Evolutionary conservation across 1,140 invertebrate genomes (phyloP).

Genomic region (Hyphantria cunea): DNA sequence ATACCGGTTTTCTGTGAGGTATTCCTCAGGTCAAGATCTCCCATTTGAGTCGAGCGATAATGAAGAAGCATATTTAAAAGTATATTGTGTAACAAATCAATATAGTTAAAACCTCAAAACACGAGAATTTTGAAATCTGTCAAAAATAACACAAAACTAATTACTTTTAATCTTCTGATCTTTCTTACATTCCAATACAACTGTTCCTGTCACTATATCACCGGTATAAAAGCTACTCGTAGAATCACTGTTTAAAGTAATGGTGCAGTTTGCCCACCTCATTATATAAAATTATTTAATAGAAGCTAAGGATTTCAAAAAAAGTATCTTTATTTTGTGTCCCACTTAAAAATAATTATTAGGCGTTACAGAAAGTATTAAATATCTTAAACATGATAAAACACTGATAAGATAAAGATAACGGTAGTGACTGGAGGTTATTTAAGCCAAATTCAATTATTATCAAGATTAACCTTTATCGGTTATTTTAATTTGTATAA

Average conservation of each 20-base stretch:
- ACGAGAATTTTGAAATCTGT: no score
- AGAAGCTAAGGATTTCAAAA: neutral
- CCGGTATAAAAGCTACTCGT: slow-evolving; percentile 61
- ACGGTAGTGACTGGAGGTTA: slow-evolving; percentile 21
- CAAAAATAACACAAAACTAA: neutral
- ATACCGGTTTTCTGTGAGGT: no score
- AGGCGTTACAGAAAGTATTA: neutral
- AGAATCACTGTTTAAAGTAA: slow-evolving; percentile 58
- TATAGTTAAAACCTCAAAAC: no score
- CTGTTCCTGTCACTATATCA: slow-evolving; percentile 62
- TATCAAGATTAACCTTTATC: slow-evolving; percentile 1
- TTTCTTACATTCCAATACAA: slow-evolving; percentile 59
- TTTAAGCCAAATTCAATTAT: neutral
- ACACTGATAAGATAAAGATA: slow-evolving; percentile 24
- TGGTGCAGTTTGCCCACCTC: slow-evolving; percentile 58
- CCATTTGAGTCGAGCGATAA: no score
- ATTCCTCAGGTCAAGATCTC: no score
- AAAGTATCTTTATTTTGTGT: slow-evolving; percentile 3
- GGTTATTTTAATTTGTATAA: slow-evolving; percentile 3
- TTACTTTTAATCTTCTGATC: slow-evolving; percentile 61
- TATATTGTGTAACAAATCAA: no score
- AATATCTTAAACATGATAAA: slow-evolving; percentile 11
- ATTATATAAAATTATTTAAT: slow-evolving; percentile 39
- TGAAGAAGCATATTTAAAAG: no score
- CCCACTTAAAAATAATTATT: slow-evolving; percentile 14